Evolutionary conservation across 92 coral and sea anemone genomes (phyloP), one percentile per base, ranked within the genome.

Genomic region (Siderastrea radians): DNA sequence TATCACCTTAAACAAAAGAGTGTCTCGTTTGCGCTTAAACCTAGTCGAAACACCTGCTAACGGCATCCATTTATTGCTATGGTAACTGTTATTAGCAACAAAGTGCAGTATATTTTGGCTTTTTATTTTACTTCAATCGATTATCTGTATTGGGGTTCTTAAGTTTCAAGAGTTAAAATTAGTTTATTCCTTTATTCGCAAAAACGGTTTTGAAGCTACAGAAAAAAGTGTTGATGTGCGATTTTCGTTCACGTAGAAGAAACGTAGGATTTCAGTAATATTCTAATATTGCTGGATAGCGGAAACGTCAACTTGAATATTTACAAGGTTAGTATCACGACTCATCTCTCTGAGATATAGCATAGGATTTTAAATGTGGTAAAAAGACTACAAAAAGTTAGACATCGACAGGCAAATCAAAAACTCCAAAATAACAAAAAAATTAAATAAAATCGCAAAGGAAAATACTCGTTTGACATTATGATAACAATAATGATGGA

Each of bases 31-130:
- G 1, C 62, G 19, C 58, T 26, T 49, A 12, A 52, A 79, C 9
- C 19, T 59, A 17, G 5, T 67, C 54, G 5, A 66, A 80, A 48
- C 85, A 81, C 85, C 85, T 81, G 85, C 85, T 43, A 43, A 16
- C 67, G 60, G 6, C 51, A 3, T 65, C 60, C 76, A 52, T 68
- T 38, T 68, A 52, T 81, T 68, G 49, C 77, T 58, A 81, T 54
- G 85, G 85, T 49, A 68, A 69, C 68, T 12, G 12, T 55, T 45
- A 19, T 51, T 19, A 61, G 82, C 82, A 16, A n/a, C 53, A 15
- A 77, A 58, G 68, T 77, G 68, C 66, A 7, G 3, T 49, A 7
- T 48, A 16, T 17, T 49, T 16, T 7, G 9, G 4, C 59, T 52
- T 70, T 57, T 60, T 12, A 12, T 7, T 45, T 78, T 15, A 47